These are phyloP conservation scores for Musca domestica DNA, from an alignment of 1,140 invertebrate species.

Conservation along the genomic window DNA sequence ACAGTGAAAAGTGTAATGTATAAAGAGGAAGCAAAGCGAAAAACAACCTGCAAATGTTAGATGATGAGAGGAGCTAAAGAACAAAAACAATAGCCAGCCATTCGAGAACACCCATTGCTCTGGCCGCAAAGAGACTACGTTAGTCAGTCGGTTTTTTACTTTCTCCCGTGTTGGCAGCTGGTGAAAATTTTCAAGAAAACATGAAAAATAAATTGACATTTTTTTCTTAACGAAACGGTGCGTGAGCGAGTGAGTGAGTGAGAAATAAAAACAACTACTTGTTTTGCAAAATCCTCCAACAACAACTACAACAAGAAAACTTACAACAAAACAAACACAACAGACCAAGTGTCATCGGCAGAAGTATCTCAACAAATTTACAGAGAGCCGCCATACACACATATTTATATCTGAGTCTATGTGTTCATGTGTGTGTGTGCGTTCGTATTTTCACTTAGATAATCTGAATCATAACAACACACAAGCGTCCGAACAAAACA, in stretches of 20 bases:
- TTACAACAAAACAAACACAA: not conserved
- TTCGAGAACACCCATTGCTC: too few relatives aligned
- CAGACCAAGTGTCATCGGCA: not conserved
- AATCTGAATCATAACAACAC: constrained; percentile 2
- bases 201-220: not conserved
- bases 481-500: not conserved
- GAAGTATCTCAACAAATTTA: not conserved
- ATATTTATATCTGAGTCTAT: too few relatives aligned
- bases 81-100: too few relatives aligned
- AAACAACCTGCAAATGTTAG: too few relatives aligned
- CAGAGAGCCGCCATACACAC: not conserved
- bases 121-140: too few relatives aligned
- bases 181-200: not conserved
- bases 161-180: constrained; percentile 17
- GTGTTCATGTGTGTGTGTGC: constrained; percentile 1
- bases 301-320: not conserved
- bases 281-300: too few relatives aligned
- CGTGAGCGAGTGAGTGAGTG: too few relatives aligned
- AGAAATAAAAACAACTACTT: too few relatives aligned
- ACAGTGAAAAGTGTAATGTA: too few relatives aligned
- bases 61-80: too few relatives aligned
- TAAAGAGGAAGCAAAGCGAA: too few relatives aligned
- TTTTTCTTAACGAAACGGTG: too few relatives aligned
- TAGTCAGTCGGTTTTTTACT: constrained; percentile 8
- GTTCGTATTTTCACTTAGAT: not conserved